Conservation (phyloP, 35 echinoderm and acorn worm genomes). For the Nesometra sesokonis region DNA sequence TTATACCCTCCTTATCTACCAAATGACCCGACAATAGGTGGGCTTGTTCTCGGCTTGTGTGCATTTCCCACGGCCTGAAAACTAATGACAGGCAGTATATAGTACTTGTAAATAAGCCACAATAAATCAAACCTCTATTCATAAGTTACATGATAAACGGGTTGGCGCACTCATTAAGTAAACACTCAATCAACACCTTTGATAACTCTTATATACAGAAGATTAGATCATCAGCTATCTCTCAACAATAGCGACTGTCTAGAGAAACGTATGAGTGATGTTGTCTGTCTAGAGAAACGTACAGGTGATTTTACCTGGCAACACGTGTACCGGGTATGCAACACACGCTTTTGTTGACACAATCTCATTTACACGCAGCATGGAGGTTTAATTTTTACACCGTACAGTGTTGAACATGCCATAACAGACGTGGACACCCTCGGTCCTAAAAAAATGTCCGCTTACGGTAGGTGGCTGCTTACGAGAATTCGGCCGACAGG, state of each 20-base stretch:
- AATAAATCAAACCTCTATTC: neutral
- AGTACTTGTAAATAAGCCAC: neutral
- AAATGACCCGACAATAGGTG: neutral
- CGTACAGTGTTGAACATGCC: too few species aligned
- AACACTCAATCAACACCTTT: neutral
- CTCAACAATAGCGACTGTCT: neutral
- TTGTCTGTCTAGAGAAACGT: neutral
- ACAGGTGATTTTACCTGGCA: neutral
- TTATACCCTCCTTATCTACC: neutral
- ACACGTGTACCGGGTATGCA: too few species aligned
- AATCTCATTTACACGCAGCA: too few species aligned
- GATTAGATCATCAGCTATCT: neutral
- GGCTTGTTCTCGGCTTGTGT: neutral
- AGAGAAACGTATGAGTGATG: neutral
- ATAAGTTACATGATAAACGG: neutral
- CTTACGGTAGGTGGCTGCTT: too few species aligned
- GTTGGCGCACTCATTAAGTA: neutral
- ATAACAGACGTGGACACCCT: too few species aligned
- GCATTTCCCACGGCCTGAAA: neutral
- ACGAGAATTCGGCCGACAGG: too few species aligned
- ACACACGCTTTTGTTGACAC: too few species aligned
- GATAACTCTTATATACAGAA: neutral
- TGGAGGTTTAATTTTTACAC: too few species aligned
- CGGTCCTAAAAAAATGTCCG: too few species aligned
- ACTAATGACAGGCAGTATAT: neutral